Percentiles rank a stretch among this genome's conserved stretches.
Evolutionary conservation across 2,113 vertebrate species (phyloP).

Genomic region (Protobothrops flavoviridis): DNA sequence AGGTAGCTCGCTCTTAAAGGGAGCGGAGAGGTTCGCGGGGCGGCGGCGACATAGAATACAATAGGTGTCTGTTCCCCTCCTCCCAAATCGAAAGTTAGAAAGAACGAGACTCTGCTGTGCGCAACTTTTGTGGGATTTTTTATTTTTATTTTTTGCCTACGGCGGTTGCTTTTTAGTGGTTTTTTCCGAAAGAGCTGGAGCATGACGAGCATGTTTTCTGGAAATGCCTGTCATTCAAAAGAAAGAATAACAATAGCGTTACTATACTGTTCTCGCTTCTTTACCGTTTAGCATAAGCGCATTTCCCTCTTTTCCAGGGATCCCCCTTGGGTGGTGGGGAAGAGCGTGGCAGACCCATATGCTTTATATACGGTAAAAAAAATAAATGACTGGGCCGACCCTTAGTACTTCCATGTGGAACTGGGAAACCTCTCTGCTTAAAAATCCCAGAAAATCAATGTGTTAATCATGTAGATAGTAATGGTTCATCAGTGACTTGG

Average conservation of each 20-base stretch:
- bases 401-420: neutral
- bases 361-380: neutral
- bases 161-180: neutral
- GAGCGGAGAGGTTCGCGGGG: neutral
- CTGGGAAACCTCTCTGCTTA: neutral
- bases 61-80: neutral
- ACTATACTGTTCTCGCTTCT: neutral
- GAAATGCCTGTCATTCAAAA: neutral
- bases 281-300: neutral
- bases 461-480: neutral
- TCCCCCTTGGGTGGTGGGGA: neutral
- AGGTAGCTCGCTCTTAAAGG: neutral
- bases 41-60: neutral
- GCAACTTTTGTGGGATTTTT: neutral
- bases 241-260: too few species aligned
- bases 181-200: neutral
- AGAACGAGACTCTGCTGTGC: neutral
- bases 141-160: neutral
- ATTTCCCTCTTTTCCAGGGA: neutral
- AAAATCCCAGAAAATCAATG: neutral
- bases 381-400: neutral
- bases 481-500: too few species aligned
- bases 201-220: neutral
- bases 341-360: neutral
- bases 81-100: neutral